Conservation (phyloP, 64 coral and sea anemone species). For the Stylophora pistillata region DNA sequence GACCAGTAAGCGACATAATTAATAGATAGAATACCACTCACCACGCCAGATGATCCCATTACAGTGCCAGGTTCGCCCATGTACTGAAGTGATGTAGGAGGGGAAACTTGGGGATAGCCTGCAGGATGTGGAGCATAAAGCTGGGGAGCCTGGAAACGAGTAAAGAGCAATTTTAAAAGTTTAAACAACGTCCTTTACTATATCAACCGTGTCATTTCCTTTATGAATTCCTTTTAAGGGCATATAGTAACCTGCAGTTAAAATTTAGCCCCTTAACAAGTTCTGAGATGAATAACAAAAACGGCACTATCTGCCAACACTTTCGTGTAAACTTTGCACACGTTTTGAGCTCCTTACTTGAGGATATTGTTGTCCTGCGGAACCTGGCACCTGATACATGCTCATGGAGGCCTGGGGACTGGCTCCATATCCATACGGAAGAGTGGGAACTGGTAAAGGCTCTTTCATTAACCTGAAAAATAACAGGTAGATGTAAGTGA, state of each 20-base stretch:
- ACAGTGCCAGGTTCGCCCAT: neutral
- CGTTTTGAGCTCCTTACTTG: conserved; percentile 24
- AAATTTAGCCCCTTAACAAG: too few species aligned
- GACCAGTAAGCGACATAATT: too few species aligned
- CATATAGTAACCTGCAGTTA: too few species aligned
- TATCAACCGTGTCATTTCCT: neutral
- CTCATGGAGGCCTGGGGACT: conserved; percentile 34
- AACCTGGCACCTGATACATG: conserved; percentile 49
- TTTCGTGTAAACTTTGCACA: neutral
- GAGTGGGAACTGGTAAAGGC: conserved; percentile 75
- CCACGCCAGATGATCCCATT: neutral
- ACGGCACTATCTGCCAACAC: too few species aligned
- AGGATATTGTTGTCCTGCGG: conserved; percentile 43
- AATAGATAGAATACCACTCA: neutral
- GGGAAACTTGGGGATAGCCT: conserved; percentile 73
- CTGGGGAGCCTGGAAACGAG: conserved; percentile 40
- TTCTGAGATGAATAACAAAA: too few species aligned
- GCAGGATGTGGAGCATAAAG: conserved; percentile 62
- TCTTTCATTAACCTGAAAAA: conserved; percentile 78
- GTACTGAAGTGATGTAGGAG: conserved; percentile 1
- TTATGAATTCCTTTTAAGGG: neutral
- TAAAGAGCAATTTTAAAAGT: neutral
- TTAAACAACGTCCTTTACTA: neutral
- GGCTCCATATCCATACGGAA: conserved; percentile 51
- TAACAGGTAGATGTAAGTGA: neutral